Percentiles rank a stretch among this genome's conserved stretches.
These are phyloP conservation scores for Calephelis virginiensis DNA, from an alignment of 1,140 invertebrate genomes.

Conservation along the genomic window DNA sequence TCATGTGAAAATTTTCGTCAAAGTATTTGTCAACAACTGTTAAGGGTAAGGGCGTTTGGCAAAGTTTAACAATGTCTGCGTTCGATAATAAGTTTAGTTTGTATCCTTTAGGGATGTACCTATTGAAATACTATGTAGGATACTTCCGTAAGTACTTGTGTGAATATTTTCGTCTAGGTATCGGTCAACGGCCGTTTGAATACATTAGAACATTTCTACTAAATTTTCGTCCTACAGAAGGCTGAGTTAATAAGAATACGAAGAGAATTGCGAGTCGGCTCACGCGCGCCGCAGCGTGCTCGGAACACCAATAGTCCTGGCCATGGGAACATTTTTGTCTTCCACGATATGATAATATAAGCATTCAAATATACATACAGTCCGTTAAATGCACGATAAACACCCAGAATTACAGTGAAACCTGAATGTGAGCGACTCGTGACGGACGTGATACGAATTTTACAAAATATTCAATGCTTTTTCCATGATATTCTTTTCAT, in stretches of 20 bases:
- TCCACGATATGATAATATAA: constrained; percentile 78
- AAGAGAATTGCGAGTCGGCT: constrained; percentile 60
- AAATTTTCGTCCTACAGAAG: constrained; percentile 79
- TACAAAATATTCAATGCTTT: constrained; percentile 55
- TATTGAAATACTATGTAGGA: too few species aligned
- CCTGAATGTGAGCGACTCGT: constrained; percentile 71
- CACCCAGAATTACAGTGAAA: constrained; percentile 78
- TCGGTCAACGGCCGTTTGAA: constrained; percentile 71
- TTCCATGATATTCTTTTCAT: constrained; percentile 54
- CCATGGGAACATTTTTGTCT: constrained; percentile 79
- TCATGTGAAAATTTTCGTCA: constrained; percentile 26
- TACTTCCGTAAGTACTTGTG: constrained; percentile 7
- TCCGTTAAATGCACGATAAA: constrained; percentile 78
- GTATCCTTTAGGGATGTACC: too few species aligned
- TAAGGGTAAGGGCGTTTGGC: constrained; percentile 54
- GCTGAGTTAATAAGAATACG: constrained; percentile 77
- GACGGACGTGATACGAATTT: constrained; percentile 70
- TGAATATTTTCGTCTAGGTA: constrained; percentile 47
- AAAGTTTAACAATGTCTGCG: constrained; percentile 46
- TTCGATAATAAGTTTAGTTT: too few species aligned
- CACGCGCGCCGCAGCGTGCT: constrained; percentile 70
- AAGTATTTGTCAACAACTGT: constrained; percentile 64
- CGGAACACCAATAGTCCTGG: constrained; percentile 62
- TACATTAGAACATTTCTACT: constrained; percentile 77
- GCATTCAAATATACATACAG: constrained; percentile 78